Evolutionary conservation across 92 coral and sea anemone species (phyloP).

Genomic region (Nematostella vectensis): DNA sequence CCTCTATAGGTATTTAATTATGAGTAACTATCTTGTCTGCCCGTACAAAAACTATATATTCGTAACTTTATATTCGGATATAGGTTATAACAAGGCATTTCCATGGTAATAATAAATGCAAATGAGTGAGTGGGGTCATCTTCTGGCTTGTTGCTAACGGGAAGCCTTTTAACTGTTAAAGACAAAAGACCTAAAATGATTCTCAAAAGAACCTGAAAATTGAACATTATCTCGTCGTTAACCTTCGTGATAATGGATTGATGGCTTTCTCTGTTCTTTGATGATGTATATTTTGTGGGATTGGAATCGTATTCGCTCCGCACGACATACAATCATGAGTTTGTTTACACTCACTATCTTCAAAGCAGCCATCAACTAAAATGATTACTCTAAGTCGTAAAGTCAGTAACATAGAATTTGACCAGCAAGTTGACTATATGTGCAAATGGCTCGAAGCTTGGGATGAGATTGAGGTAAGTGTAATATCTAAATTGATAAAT

Average conservation of each 20-base stretch:
- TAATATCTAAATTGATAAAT: too few species aligned
- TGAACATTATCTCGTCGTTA: background rate
- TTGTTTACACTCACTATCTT: background rate
- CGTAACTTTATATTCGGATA: too few species aligned
- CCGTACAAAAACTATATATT: too few species aligned
- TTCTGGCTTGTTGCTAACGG: slow-evolving; percentile 32
- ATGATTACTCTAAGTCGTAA: background rate
- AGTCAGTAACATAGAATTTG: slow-evolving; percentile 70
- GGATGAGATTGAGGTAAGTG: slow-evolving; percentile 77
- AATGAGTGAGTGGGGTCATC: background rate
- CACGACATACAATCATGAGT: background rate
- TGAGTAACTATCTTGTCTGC: too few species aligned
- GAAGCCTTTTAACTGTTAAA: slow-evolving; percentile 20
- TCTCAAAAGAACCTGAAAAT: slow-evolving; percentile 10
- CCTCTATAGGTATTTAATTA: too few species aligned
- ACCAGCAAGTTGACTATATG: slow-evolving; percentile 85
- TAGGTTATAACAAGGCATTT: too few species aligned
- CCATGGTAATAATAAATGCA: slow-evolving; percentile 2
- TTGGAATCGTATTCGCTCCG: background rate
- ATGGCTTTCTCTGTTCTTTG: too few species aligned
- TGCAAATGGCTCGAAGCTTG: slow-evolving; percentile 90
- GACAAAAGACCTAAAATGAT: slow-evolving; percentile 16
- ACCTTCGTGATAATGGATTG: background rate
- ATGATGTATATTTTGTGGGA: too few species aligned
- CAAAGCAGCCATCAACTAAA: slow-evolving; percentile 2